Conservation (phyloP, 2,113 vertebrate species). For the Dicerorhinus sumatrensis region DNA sequence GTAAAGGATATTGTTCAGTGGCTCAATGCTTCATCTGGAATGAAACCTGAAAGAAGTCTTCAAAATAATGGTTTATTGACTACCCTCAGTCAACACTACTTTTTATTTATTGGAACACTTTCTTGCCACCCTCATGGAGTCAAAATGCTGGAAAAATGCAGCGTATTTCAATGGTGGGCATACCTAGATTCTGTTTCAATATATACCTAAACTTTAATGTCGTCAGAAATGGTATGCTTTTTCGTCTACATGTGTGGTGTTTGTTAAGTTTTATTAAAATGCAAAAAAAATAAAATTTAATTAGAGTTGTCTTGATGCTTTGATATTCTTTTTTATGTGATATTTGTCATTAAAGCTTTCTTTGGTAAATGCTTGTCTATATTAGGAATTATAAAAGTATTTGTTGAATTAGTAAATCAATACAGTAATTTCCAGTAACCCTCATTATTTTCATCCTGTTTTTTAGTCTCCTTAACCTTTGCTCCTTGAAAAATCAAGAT, state of each 20-base stretch:
- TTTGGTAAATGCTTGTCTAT: slow-evolving; percentile 20
- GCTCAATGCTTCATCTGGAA: slow-evolving; percentile 94
- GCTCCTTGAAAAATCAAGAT: slow-evolving; percentile 98
- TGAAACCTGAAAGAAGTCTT: slow-evolving; percentile 96
- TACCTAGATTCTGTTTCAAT: neutral
- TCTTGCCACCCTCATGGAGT: slow-evolving; percentile 97
- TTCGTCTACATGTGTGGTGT: neutral
- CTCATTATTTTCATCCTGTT: neutral
- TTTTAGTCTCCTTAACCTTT: slow-evolving; percentile 96
- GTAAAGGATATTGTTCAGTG: slow-evolving; percentile 97
- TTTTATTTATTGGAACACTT: slow-evolving; percentile 97
- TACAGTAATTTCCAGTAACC: slow-evolving; percentile 6
- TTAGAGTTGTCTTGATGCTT: neutral
- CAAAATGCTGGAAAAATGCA: slow-evolving; percentile 99
- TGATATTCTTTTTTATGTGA: neutral
- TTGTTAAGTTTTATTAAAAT: neutral
- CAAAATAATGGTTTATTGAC: slow-evolving; percentile 97
- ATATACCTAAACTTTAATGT: slow-evolving; percentile 7
- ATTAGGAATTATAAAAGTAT: neutral
- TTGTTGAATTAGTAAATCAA: neutral
- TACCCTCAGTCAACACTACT: slow-evolving; percentile 99
- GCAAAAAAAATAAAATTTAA: neutral
- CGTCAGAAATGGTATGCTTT: neutral
- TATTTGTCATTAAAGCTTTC: slow-evolving; percentile 11
- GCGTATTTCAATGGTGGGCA: slow-evolving; percentile 97